These are phyloP conservation scores for Smittia aterrima DNA, from an alignment of 2,888 invertebrate genomes.

Conservation along the genomic window DNA sequence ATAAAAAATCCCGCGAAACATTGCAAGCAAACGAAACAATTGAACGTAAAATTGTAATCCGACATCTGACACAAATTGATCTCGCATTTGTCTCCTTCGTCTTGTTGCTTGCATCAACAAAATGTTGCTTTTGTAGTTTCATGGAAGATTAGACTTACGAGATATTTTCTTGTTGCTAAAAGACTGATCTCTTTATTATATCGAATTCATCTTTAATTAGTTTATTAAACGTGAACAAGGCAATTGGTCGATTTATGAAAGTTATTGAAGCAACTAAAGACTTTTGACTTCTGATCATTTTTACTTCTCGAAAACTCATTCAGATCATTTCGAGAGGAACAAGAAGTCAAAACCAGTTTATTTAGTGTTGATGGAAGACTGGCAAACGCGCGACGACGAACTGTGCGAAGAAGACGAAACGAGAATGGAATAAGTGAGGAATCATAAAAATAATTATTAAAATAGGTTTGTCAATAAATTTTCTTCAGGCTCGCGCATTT, in stretches of 20 bases:
- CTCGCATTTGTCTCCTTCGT: background rate
- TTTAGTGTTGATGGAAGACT: background rate
- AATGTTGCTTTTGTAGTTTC: background rate
- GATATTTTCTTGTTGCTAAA: too few species aligned
- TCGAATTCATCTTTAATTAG: too few species aligned
- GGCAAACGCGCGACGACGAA: conserved; percentile 1
- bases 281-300: too few species aligned
- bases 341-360: background rate
- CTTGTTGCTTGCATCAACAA: background rate
- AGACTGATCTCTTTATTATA: too few species aligned
- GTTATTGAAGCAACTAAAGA: too few species aligned
- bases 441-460: conserved; percentile 31
- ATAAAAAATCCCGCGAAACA: background rate
- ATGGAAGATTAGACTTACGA: background rate
- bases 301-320: background rate
- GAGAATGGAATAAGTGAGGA: conserved; percentile 18
- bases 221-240: too few species aligned
- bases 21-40: background rate
- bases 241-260: too few species aligned
- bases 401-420: conserved; percentile 17
- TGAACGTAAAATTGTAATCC: conserved; percentile 37
- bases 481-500: conserved; percentile 14
- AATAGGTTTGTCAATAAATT: conserved; percentile 31
- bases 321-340: background rate
- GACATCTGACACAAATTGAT: conserved; percentile 42